A percentile compares a stretch with the other conserved stretches of the same genome.
phyloP scores from a whole-genome alignment of 2,888 invertebrate genomes.

The Polylopha cassiicola region DNA sequence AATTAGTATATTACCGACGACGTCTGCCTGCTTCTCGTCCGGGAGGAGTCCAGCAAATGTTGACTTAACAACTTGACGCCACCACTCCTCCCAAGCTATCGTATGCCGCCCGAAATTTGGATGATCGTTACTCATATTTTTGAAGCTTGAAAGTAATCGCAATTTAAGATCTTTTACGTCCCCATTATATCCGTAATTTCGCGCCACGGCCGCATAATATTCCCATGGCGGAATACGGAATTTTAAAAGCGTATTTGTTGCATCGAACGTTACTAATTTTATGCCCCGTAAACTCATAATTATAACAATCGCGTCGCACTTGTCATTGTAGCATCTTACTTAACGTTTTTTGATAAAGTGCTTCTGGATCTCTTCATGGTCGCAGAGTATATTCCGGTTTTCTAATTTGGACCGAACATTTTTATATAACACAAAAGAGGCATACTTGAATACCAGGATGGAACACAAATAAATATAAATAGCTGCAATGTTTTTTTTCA shows the following conservation, averaged over 20 bases:
- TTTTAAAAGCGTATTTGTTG: conserved; percentile 89
- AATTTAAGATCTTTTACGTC: conserved; percentile 71
- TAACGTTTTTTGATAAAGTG: conserved; percentile 5
- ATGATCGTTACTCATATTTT: conserved; percentile 79
- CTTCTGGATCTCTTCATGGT: conserved; percentile 13
- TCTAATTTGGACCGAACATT: conserved; percentile 6
- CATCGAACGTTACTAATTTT: conserved; percentile 89
- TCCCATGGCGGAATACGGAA: conserved; percentile 83
- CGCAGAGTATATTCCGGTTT: not conserved
- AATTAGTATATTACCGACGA: conserved; percentile 72
- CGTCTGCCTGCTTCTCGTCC: conserved; percentile 32
- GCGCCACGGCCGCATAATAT: conserved; percentile 84
- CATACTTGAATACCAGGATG: conserved; percentile 11
- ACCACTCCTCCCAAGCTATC: conserved; percentile 90
- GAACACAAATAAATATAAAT: conserved; percentile 18
- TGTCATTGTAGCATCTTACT: too few relatives aligned
- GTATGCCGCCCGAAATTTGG: conserved; percentile 88
- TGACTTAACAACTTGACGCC: conserved; percentile 81
- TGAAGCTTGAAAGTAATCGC: conserved; percentile 82
- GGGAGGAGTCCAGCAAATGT: conserved; percentile 79
- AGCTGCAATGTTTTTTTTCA: conserved; percentile 9
- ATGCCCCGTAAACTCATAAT: conserved; percentile 67
- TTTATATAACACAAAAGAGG: conserved; percentile 9
- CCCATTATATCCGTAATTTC: conserved; percentile 81
- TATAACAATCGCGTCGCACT: too few relatives aligned